A percentile compares a stretch with the other conserved stretches of the same genome.
Evolutionary conservation across 1,140 invertebrate genomes (phyloP).

Genomic region (Bacillus rossius): DNA sequence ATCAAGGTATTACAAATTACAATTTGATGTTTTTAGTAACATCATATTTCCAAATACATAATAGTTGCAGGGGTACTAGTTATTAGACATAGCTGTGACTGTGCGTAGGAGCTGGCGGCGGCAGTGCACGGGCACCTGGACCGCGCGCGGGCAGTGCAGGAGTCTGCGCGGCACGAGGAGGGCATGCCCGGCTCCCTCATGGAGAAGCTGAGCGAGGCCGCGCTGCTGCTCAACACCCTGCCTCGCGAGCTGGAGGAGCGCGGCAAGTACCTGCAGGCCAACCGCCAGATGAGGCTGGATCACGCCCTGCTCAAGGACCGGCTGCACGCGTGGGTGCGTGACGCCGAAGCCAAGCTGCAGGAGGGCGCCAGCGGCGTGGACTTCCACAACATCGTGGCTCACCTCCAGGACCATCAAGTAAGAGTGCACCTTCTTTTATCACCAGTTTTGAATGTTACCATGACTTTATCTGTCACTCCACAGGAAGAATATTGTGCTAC

Average conservation of each 20-base stretch:
- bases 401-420: constrained; percentile 80
- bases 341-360: constrained; percentile 71
- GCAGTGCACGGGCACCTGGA: constrained; percentile 67
- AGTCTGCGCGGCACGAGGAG: constrained; percentile 63
- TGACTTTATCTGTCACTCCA: too few relatives aligned
- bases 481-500: too few relatives aligned
- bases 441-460: too few relatives aligned
- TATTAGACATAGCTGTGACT: too few relatives aligned
- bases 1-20: too few relatives aligned
- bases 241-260: constrained; percentile 74
- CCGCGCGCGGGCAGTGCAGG: constrained; percentile 60
- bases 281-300: constrained; percentile 63
- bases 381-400: constrained; percentile 74
- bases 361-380: constrained; percentile 78
- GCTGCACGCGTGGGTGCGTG: constrained; percentile 77
- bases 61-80: too few relatives aligned
- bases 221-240: constrained; percentile 66
- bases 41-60: not conserved
- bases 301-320: constrained; percentile 66
- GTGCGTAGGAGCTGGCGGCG: constrained; percentile 48
- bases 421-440: too few relatives aligned
- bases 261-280: constrained; percentile 70
- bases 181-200: constrained; percentile 68
- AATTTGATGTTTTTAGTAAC: not conserved
- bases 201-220: constrained; percentile 78